Evolutionary conservation across 1,140 invertebrate genomes (phyloP), one percentile per base, ranked within the genome.

Genomic region (Zaprionus lachaisei): DNA sequence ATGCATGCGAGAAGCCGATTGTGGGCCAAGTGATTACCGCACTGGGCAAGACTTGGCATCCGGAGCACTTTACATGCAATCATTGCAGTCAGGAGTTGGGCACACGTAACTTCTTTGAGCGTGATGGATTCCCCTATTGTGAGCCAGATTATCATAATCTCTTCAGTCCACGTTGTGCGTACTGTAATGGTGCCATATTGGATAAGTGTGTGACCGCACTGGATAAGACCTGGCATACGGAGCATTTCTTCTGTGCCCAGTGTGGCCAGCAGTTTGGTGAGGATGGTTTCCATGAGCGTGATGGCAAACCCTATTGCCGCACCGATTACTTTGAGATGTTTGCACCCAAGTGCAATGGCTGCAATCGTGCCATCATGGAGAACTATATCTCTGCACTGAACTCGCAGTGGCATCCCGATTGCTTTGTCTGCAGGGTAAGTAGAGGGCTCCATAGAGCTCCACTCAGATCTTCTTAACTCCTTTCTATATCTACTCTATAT

Each of bases 121-220:
- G 99, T 57, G 98, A 99, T 78, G 97, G 97, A 49, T 95, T 96
- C 81, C 98, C 99, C 0, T 99, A 99, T 93, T 99, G 99, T 94
- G 99, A 99, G 93, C 95, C 96, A 6, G 99, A 99, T 93, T 99
- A 99, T 93, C 99, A 99, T 93, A 98, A 98, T 87, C 94, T 99
- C 51, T 99, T 99, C 94, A 99, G 98, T 65, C 99, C 99, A 1
- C 95, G 98, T 87, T 99, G 99, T 94, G 97, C 97, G 71, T 99
- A 99, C 93, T 99, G 99, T 94, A 99, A 99, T 93, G 98, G 98
- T 77, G 97, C 99, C 9, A 99, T 99, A 93, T 95, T 99, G 82
- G 99, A 99, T 98, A 99, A 99, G 98, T 99, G 99, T 94, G 98
- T 99, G 38, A 99, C 98, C 1, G 99, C 99, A 2, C 93, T 99